phyloP scores from a whole-genome alignment of 2,888 invertebrate genomes.

The Chloroclystis v-ata region DNA sequence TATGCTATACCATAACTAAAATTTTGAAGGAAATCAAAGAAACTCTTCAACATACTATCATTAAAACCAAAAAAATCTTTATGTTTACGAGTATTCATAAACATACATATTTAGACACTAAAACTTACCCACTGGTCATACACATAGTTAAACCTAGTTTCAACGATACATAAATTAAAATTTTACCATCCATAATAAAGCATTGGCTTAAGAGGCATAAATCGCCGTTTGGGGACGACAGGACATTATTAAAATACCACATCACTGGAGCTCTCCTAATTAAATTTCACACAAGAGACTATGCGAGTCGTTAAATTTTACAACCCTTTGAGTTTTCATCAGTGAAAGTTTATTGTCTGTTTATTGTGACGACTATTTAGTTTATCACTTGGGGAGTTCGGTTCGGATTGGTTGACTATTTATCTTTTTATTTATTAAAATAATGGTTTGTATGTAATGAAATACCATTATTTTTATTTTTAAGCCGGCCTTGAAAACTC shows the following conservation, averaged over 20 bases:
- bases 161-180: conserved; percentile 49
- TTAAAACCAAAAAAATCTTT: too few species aligned
- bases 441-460: too few species aligned
- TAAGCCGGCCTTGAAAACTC: too few species aligned
- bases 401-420: conserved; percentile 6
- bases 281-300: conserved; percentile 67
- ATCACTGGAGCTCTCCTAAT: conserved; percentile 63
- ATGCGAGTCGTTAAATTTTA: conserved; percentile 61
- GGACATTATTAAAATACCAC: conserved; percentile 69
- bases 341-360: conserved; percentile 45
- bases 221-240: conserved; percentile 50
- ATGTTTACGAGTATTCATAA: too few species aligned
- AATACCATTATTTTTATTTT: too few species aligned
- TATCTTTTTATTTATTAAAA: too few species aligned
- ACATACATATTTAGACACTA: background rate
- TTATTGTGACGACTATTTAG: conserved; percentile 27
- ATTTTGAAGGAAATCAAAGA: too few species aligned
- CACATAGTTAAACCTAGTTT: conserved; percentile 13
- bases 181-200: conserved; percentile 50
- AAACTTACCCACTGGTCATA: background rate
- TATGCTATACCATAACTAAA: too few species aligned
- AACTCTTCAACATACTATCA: too few species aligned
- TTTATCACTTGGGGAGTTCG: conserved; percentile 15
- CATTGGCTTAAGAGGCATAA: conserved; percentile 50
- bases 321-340: conserved; percentile 60